Conservation (phyloP, 1,140 invertebrate species). For the Diachasma alloeum region DNA sequence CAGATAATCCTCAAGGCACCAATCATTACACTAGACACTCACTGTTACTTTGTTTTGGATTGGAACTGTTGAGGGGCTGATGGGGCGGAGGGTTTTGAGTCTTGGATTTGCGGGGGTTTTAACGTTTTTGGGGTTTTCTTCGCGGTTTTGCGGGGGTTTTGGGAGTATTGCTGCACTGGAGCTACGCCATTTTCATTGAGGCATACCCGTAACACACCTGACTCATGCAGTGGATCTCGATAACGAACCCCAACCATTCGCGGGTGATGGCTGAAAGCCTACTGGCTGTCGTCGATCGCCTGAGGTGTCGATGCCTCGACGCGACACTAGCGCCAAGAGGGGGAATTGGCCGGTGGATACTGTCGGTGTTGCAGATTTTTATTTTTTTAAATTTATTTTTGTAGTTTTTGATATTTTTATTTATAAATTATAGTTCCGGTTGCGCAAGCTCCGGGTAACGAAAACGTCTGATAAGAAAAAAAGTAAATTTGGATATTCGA, state of each 20-base stretch:
- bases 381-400: neutral
- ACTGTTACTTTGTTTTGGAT: neutral
- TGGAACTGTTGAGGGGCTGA: neutral
- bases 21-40: neutral
- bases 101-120: neutral
- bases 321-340: neutral
- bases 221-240: neutral
- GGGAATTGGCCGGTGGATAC: neutral
- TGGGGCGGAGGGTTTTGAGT: neutral
- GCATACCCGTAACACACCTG: constrained; percentile 23
- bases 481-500: too few species aligned
- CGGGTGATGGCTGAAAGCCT: constrained; percentile 41
- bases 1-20: neutral
- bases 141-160: neutral
- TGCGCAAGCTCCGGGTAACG: too few species aligned
- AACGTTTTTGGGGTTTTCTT: neutral
- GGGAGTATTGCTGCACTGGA: neutral
- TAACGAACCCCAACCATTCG: constrained; percentile 29
- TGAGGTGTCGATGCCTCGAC: constrained; percentile 5
- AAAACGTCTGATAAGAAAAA: too few species aligned
- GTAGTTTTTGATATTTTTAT: too few species aligned
- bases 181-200: constrained; percentile 50
- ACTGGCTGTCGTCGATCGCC: constrained; percentile 36
- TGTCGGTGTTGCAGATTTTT: neutral
- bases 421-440: too few species aligned